Evolutionary conservation across 2,888 invertebrate species (phyloP).

Genomic region (Zonitis immaculata): DNA sequence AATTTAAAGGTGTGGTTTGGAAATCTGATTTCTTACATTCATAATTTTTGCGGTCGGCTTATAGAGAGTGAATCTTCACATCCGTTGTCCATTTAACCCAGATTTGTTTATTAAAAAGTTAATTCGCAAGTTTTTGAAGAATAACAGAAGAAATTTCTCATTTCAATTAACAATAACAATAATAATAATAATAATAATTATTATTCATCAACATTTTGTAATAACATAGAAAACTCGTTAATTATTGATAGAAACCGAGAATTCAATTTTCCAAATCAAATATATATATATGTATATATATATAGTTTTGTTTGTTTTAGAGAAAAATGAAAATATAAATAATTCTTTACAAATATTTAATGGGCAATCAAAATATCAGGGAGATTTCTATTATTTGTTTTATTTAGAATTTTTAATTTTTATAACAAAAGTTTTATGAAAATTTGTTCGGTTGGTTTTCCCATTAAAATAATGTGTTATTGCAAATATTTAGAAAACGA

Average conservation of each 20-base stretch:
- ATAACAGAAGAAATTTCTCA: too few species aligned
- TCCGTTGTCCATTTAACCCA: slow-evolving; percentile 13
- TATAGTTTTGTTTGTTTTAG: too few species aligned
- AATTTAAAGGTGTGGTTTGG: not conserved
- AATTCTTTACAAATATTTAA: too few species aligned
- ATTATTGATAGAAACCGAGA: not conserved
- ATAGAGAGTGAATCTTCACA: slow-evolving; percentile 16
- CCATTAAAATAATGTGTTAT: not conserved
- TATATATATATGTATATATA: not conserved
- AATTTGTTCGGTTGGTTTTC: not conserved
- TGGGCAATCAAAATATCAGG: too few species aligned
- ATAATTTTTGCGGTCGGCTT: slow-evolving; percentile 4
- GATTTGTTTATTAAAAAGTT: not conserved
- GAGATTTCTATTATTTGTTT: not conserved
- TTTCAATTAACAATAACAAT: too few species aligned
- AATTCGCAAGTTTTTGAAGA: too few species aligned
- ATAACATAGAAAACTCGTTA: not conserved
- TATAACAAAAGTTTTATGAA: not conserved
- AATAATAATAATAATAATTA: too few species aligned
- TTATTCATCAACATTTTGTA: not conserved
- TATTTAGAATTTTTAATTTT: too few species aligned
- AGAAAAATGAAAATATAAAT: too few species aligned
- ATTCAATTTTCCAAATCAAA: not conserved
- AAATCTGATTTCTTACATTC: slow-evolving; percentile 1
- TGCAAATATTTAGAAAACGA: slow-evolving; percentile 4